Conservation (phyloP, 1,140 invertebrate genomes). For the Bombus affinis region DNA sequence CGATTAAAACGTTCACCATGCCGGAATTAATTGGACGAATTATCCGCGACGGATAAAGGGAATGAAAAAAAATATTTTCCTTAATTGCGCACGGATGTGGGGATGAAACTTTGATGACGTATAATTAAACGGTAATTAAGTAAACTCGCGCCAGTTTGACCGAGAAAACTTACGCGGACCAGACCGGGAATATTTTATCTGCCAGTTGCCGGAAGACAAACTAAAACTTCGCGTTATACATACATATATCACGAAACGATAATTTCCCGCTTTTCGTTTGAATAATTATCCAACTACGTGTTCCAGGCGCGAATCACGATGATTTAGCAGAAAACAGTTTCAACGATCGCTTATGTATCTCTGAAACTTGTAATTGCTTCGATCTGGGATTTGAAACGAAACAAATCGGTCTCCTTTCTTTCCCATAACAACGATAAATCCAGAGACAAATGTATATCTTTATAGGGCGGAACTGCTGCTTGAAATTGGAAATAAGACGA, state of each 20-base stretch:
- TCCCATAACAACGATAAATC: not conserved
- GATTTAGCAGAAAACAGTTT: not conserved
- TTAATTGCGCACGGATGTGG: constrained; percentile 24
- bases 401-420: not conserved
- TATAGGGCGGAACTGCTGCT: not conserved
- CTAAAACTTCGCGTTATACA: not conserved
- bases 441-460: constrained; percentile 4
- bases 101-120: constrained; percentile 13
- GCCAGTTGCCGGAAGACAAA: not conserved
- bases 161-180: not conserved
- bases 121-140: constrained; percentile 35
- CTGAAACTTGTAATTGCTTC: not conserved
- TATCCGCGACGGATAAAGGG: not conserved
- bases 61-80: not conserved
- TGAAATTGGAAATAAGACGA: constrained; percentile 34
- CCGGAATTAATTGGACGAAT: constrained; percentile 29
- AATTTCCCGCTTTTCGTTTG: not conserved
- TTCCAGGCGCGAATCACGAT: not conserved
- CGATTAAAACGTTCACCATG: not conserved
- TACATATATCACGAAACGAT: not conserved
- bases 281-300: not conserved
- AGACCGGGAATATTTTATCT: not conserved
- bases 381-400: too few species aligned
- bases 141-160: not conserved
- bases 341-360: not conserved